Conservation (phyloP, 2,113 vertebrate genomes). For the Oncorhynchus kisutch region DNA sequence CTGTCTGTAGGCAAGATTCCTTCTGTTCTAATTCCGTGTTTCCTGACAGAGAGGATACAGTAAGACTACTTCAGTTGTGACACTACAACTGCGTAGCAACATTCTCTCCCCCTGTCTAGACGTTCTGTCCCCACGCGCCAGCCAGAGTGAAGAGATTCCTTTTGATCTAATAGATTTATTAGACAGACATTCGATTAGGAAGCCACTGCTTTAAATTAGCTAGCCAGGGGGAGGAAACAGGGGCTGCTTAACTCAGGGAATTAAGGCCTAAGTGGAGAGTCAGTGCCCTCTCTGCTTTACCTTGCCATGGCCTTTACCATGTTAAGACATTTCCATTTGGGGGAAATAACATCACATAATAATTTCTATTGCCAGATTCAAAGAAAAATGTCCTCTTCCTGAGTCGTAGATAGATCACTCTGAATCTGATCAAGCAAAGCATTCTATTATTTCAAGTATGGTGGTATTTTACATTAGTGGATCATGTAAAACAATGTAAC, state of each 20-base stretch:
- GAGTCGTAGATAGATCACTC: no score
- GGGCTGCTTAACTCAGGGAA: constrained; percentile 28
- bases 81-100: constrained; percentile 33
- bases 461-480: not conserved
- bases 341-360: no score
- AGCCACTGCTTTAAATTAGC: constrained; percentile 67
- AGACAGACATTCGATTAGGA: constrained; percentile 64
- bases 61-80: constrained; percentile 55
- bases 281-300: constrained; percentile 17
- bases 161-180: constrained; percentile 65
- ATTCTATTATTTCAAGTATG: not conserved
- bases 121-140: constrained; percentile 59
- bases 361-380: no score
- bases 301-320: constrained; percentile 13
- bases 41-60: constrained; percentile 10
- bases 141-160: constrained; percentile 52
- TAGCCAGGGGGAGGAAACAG: constrained; percentile 32
- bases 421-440: no score
- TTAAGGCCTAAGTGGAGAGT: constrained; percentile 34
- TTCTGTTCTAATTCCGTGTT: constrained; percentile 24
- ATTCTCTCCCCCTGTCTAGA: constrained; percentile 62
- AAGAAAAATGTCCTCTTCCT: no score
- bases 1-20: constrained; percentile 48
- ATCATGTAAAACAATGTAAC: not conserved
- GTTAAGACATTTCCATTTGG: constrained; percentile 26